Evolutionary conservation across 64 coral and sea anemone genomes (phyloP), one percentile per base, ranked within the genome.

Genomic region (Hydrozoanthus tunicans): DNA sequence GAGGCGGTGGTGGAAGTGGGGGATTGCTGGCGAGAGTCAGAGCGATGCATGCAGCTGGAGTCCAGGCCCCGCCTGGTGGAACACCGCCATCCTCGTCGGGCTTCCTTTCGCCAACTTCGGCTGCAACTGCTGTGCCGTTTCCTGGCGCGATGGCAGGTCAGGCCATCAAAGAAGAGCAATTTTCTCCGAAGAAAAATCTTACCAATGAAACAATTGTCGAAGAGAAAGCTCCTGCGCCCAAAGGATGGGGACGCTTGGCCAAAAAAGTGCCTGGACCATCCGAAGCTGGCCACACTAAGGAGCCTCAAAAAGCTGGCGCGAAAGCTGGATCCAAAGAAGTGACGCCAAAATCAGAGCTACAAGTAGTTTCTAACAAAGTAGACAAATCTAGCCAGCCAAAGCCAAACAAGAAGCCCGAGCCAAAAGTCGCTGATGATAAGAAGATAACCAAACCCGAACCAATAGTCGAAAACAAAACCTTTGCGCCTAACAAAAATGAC

Each of bases 21-120:
- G 89, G 95, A 63, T 59, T 97, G 64, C 77, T 97, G 43, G 95
- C 95, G 5, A 67, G 92, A 67, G 95, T 97, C 6, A 97, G 92
- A 75, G 95, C 95, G 15, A 94, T 97, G 95, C 95, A 97, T 91
- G 85, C 76, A 24, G 95, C 95, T 73, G 95, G 95, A 78, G 68
- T 97, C 4, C 95, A 97, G 67, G 90, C 92, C 26, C 77, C 95
- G 26, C 78, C 64, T 27, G 88, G 95, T 27, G 92, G 89, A 23
- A 78, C 77, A 3, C 82, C 90, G n/a, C 73, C 93, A 25, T 68
- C 90, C 4, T 92, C 95, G 0, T 93, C 95, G 4, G 92, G 92
- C 54, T 97, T 97, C 43, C 90, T 97, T 56, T 97, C 90, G 12
- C 95, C 95, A 11, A 70, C 89, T 52, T 97, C 95, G 11, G 95